These are phyloP conservation scores for Poeciliopsis gracilis DNA, from an alignment of 2,797 vertebrate genomes.

Conservation along the genomic window DNA sequence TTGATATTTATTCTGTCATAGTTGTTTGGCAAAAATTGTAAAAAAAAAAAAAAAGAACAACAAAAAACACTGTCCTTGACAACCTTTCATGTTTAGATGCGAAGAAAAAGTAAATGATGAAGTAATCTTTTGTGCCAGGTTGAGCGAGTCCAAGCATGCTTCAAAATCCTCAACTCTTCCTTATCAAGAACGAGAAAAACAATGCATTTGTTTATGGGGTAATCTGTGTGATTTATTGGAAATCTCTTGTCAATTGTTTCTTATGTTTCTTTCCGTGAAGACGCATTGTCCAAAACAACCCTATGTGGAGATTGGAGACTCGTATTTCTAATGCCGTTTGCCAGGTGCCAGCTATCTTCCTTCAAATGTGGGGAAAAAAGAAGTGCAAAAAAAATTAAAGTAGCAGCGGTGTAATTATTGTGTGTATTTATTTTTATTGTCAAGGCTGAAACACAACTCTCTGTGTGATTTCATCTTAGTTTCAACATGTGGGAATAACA, in stretches of 20 bases:
- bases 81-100: slow-evolving; percentile 28
- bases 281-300: slow-evolving; percentile 40
- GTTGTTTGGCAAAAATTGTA: slow-evolving; percentile 12
- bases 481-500: slow-evolving; percentile 30
- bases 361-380: slow-evolving; percentile 17
- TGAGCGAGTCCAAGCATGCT: slow-evolving; percentile 44
- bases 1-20: slow-evolving; percentile 11
- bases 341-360: slow-evolving; percentile 22
- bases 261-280: slow-evolving; percentile 34
- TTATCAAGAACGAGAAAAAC: slow-evolving; percentile 56
- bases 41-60: not conserved
- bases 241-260: slow-evolving; percentile 43
- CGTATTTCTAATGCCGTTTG: slow-evolving; percentile 5
- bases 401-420: slow-evolving; percentile 17
- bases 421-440: slow-evolving; percentile 29
- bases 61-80: slow-evolving; percentile 22
- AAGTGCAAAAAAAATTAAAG: not conserved
- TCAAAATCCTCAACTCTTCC: slow-evolving; percentile 28
- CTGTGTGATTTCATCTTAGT: slow-evolving; percentile 27
- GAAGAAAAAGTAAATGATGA: slow-evolving; percentile 7
- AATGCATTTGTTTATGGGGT: slow-evolving; percentile 36
- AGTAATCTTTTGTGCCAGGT: slow-evolving; percentile 17
- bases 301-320: slow-evolving; percentile 19
- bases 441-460: slow-evolving; percentile 1
- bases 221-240: slow-evolving; percentile 20